These are phyloP conservation scores for Myiotriccus ornatus DNA, from an alignment of 2,797 vertebrate genomes.

Conservation along the genomic window DNA sequence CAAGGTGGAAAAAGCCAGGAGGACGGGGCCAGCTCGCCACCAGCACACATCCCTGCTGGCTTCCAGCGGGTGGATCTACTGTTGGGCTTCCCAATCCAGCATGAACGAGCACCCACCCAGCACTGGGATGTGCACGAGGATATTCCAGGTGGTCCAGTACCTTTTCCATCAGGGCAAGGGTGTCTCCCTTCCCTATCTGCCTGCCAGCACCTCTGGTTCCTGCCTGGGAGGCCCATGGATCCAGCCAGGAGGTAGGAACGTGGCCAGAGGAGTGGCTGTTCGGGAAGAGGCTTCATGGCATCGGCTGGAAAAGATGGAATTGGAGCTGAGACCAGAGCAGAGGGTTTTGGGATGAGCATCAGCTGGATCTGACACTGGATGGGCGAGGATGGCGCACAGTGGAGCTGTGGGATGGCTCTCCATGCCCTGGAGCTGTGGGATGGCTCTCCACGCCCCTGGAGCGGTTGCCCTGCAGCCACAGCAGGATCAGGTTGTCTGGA, in stretches of 20 bases:
- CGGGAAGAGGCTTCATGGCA: neutral
- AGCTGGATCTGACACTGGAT: neutral
- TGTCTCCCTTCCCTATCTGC: neutral
- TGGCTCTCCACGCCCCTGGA: neutral
- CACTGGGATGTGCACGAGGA: fast-evolving
- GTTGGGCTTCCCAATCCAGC: neutral
- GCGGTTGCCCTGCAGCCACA: fast-evolving
- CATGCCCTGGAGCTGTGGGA: neutral
- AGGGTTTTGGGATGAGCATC: neutral
- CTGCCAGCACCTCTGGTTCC: neutral
- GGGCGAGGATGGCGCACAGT: neutral
- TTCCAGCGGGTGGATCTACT: neutral
- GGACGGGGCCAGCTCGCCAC: fast-evolving
- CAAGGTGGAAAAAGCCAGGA: neutral
- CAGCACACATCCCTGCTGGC: fast-evolving
- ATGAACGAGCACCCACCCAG: fast-evolving
- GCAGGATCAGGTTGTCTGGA: neutral
- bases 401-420: neutral
- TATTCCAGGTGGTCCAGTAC: neutral
- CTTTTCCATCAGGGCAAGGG: neutral
- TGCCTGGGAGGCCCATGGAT: neutral
- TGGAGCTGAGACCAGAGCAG: neutral
- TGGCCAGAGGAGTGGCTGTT: neutral
- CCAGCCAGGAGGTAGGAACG: neutral
- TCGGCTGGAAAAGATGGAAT: neutral